A percentile compares a stretch with the other conserved stretches of the same genome.
phyloP scores from a whole-genome alignment of 2,888 invertebrate genomes.

The Temnothorax unifasciatus region DNA sequence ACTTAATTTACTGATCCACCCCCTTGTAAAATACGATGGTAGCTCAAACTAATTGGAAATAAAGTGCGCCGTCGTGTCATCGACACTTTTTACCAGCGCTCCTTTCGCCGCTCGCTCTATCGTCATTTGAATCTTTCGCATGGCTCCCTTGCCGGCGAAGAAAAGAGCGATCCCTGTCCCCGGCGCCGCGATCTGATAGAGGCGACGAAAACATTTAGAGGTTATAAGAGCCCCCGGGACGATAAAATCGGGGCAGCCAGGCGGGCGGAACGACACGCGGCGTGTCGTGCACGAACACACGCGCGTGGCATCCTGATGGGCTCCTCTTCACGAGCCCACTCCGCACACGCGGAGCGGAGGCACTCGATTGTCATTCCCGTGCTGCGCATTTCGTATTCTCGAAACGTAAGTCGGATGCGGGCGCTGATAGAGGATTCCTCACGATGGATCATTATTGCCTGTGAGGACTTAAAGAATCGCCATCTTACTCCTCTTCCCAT shows the following conservation, averaged over 20 bases:
- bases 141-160: constrained; percentile 35
- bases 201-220: constrained; percentile 84
- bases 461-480: not conserved
- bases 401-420: constrained; percentile 19
- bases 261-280: constrained; percentile 82
- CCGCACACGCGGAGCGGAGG: constrained; percentile 45
- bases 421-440: constrained; percentile 11
- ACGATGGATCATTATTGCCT: constrained; percentile 19
- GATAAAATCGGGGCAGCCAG: constrained; percentile 80
- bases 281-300: constrained; percentile 81
- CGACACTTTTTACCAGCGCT: constrained; percentile 44
- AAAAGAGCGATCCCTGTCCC: constrained; percentile 49
- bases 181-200: constrained; percentile 77
- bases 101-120: constrained; percentile 33
- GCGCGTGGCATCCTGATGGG: constrained; percentile 83
- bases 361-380: constrained; percentile 69
- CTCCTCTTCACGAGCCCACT: constrained; percentile 48
- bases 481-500: not conserved
- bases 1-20: not conserved
- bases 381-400: constrained; percentile 74
- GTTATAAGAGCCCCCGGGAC: constrained; percentile 79
- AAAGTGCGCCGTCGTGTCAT: constrained; percentile 33
- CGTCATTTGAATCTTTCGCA: constrained; percentile 52
- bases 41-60: constrained; percentile 30
- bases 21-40: too few relatives aligned